A percentile compares a stretch with the other conserved stretches of the same genome.
Conservation (phyloP, 1,140 invertebrate genomes). For the Pseudomyrmex cubaensis region DNA sequence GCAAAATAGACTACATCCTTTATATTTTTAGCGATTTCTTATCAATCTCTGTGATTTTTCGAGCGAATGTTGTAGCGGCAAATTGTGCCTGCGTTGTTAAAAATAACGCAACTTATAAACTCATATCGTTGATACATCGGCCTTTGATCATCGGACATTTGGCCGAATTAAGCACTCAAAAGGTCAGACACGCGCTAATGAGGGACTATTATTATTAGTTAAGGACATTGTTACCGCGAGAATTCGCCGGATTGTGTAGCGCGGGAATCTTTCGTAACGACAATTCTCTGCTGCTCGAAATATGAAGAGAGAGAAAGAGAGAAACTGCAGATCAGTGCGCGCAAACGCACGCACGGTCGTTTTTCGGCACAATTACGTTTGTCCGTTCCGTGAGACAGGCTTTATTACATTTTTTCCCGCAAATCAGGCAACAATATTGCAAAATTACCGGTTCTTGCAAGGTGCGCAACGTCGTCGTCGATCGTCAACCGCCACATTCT, state of each 20-base stretch:
- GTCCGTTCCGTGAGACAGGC: not conserved
- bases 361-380: slow-evolving; percentile 53
- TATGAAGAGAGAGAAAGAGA: not conserved
- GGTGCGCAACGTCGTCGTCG: slow-evolving; percentile 46
- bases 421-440: slow-evolving; percentile 46
- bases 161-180: slow-evolving; percentile 2
- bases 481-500: slow-evolving; percentile 60
- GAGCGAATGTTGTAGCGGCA: not conserved
- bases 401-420: slow-evolving; percentile 56
- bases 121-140: not conserved
- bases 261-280: slow-evolving; percentile 56
- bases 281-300: slow-evolving; percentile 45
- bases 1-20: not conserved
- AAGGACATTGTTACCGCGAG: slow-evolving; percentile 53
- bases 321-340: slow-evolving; percentile 32
- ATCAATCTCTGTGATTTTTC: not conserved
- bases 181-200: slow-evolving; percentile 50
- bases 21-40: slow-evolving; percentile 4
- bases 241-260: slow-evolving; percentile 26
- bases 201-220: slow-evolving; percentile 50
- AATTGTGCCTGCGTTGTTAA: not conserved
- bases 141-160: not conserved
- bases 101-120: not conserved
- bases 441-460: slow-evolving; percentile 60
- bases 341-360: slow-evolving; percentile 33